Base-by-base conservation (phyloP, 2,888 invertebrate genomes). In the Chromoteleia sp. region DNA sequence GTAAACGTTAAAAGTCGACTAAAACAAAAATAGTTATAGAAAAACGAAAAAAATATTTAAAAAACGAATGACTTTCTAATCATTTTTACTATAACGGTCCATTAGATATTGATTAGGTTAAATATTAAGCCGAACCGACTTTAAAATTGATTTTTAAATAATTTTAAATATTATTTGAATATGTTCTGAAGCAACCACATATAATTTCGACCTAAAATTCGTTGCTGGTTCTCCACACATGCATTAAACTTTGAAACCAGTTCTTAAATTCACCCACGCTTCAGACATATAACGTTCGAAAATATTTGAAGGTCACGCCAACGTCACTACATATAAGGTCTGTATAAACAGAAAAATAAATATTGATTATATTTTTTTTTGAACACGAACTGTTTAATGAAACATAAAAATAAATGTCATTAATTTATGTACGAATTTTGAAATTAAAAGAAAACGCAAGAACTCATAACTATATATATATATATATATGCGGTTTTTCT, bases 211-310 rank as follows among this genome's bases (percentile, higher is more conserved):
- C 65, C 75, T 67, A 45, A 75, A 75, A 75, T 48, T 39, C 65
- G 58, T 75, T 36, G 65, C 17, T 58, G 74, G 43, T 74, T 58
- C 65, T 48, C 50, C 58, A 39, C 43, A 63, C 74, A 56, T 74
- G 65, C 65, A 65, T 54, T 56, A 74, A 65, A 65, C 75, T 65
- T 67, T 58, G 58, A 75, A 75, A 75, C 75, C 75, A 75, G 75
- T 74, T 74, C 74, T 74, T 54, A 74, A 65, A 74, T 65, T 74
- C 74, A 74, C 74, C 74, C 74, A 74, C 74, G 74, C 74, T 74
- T 74, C 56, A 56, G 65, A 74, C 74, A 15, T 74, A 74, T 63
- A 74, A 63, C 63, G 73, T 63, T 74, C 73, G 63, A 56, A 74
- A 74, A 63, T 74, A 74, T 74, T 74, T 54, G 73, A 74, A 74